Evolutionary conservation across 2,113 vertebrate genomes (phyloP).

Genomic region (Symphodus melops): DNA sequence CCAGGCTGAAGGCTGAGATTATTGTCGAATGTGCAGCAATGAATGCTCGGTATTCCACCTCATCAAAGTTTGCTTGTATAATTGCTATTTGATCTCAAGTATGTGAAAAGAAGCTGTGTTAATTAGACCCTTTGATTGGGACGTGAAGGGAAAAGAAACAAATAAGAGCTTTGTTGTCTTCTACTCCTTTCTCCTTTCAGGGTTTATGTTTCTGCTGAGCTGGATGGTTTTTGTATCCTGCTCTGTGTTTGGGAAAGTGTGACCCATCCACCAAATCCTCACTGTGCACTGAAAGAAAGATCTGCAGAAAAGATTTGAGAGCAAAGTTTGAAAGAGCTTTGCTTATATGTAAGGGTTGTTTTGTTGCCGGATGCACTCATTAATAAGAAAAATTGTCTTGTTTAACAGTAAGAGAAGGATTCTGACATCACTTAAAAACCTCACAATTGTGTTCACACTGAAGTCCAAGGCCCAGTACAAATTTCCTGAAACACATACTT

Average conservation of each 20-base stretch:
- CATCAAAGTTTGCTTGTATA: constrained; percentile 79
- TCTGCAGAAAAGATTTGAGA: constrained; percentile 7
- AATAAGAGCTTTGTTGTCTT: constrained; percentile 78
- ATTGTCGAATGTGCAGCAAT: constrained; percentile 68
- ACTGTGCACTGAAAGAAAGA: constrained; percentile 61
- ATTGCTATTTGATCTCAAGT: constrained; percentile 77
- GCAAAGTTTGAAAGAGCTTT: no score
- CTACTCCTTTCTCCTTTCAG: constrained; percentile 55
- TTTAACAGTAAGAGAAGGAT: no score
- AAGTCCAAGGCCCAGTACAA: no score
- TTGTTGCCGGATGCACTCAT: no score
- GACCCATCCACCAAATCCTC: constrained; percentile 37
- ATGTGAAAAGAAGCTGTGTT: constrained; percentile 74
- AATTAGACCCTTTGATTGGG: constrained; percentile 80
- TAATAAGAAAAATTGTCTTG: no score
- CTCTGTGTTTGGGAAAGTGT: constrained; percentile 55
- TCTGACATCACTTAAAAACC: no score
- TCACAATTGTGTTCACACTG: no score
- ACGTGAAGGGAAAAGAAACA: constrained; percentile 57
- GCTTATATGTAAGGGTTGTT: no score
- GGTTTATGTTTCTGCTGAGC: constrained; percentile 52
- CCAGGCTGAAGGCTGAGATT: constrained; percentile 51
- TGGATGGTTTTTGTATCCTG: constrained; percentile 32
- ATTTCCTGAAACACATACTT: no score
- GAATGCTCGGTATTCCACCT: constrained; percentile 69